Evolutionary conservation across 1,140 invertebrate genomes (phyloP).

Genomic region (Anastrepha ludens): DNA sequence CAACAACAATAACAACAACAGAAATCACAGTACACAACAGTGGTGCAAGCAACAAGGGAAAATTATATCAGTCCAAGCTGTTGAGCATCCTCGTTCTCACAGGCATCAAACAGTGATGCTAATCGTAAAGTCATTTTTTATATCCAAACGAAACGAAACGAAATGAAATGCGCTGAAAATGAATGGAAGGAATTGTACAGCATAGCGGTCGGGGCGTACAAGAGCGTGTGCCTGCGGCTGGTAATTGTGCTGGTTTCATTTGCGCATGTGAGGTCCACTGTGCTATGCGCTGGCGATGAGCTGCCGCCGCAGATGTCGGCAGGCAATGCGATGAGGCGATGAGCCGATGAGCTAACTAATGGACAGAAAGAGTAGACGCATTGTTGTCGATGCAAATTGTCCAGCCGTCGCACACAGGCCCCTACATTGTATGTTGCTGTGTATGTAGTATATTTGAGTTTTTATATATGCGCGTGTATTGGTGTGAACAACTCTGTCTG

Average conservation of each 20-base stretch:
- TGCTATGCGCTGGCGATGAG: not conserved
- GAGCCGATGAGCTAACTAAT: slow-evolving; percentile 50
- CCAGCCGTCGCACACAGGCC: not conserved
- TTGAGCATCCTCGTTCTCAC: slow-evolving; percentile 42
- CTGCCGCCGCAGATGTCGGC: not conserved
- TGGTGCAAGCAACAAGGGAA: not conserved
- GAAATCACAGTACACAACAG: not conserved
- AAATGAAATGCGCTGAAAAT: slow-evolving; percentile 39
- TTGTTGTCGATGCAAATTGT: slow-evolving; percentile 1
- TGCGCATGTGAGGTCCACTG: slow-evolving; percentile 25
- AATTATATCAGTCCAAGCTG: slow-evolving; percentile 33
- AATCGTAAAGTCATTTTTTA: slow-evolving; percentile 45
- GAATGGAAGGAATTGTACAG: not conserved
- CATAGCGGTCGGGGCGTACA: not conserved
- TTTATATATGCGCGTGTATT: not conserved
- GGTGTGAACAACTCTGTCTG: too few species aligned
- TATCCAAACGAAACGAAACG: slow-evolving; percentile 35
- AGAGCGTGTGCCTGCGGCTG: not conserved
- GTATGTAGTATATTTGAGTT: not conserved
- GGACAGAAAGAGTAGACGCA: slow-evolving; percentile 4
- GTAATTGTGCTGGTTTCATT: not conserved
- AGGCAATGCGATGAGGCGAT: not conserved
- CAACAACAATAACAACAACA: not conserved
- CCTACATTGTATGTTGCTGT: not conserved
- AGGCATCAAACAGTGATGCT: slow-evolving; percentile 47